A percentile compares a stretch with the other conserved stretches of the same genome.
Conservation (phyloP, 2,797 vertebrate species). For the Megalops cyprinoides region DNA sequence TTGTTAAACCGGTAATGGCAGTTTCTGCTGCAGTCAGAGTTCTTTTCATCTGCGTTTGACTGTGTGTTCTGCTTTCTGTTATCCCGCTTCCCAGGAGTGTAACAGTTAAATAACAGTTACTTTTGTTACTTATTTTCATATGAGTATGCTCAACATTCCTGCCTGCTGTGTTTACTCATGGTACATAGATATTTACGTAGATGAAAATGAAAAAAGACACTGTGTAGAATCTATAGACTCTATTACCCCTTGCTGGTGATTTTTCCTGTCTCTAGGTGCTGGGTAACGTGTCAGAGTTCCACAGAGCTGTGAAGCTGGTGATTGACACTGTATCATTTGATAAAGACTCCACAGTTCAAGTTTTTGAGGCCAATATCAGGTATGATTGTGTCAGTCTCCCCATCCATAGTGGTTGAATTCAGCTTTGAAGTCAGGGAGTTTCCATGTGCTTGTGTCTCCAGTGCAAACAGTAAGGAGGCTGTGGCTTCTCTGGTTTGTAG, state of each 20-base stretch:
- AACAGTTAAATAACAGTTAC: too few species aligned
- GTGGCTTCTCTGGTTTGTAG: background rate
- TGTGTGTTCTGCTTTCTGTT: background rate
- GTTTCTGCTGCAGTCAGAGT: background rate
- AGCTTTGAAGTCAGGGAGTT: background rate
- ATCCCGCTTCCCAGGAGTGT: too few species aligned
- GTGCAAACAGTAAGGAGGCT: background rate
- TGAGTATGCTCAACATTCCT: background rate
- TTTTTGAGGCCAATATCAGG: slow-evolving; percentile 98
- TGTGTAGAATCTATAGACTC: too few species aligned
- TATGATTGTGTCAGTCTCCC: slow-evolving; percentile 50
- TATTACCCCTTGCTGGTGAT: too few species aligned
- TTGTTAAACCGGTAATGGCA: background rate
- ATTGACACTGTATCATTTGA: slow-evolving; percentile 97
- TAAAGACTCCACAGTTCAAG: slow-evolving; percentile 96
- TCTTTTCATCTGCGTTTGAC: background rate
- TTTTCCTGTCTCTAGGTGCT: slow-evolving; percentile 81
- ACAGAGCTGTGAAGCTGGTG: slow-evolving; percentile 92
- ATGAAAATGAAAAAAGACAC: too few species aligned
- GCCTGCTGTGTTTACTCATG: slow-evolving; percentile 15
- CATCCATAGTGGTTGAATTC: background rate
- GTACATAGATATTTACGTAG: too few species aligned
- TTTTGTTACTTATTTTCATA: too few species aligned
- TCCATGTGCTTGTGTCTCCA: background rate
- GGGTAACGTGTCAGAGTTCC: slow-evolving; percentile 94